Base-by-base conservation (phyloP, 2,113 vertebrate species). In the Hydropotes inermis region DNA sequence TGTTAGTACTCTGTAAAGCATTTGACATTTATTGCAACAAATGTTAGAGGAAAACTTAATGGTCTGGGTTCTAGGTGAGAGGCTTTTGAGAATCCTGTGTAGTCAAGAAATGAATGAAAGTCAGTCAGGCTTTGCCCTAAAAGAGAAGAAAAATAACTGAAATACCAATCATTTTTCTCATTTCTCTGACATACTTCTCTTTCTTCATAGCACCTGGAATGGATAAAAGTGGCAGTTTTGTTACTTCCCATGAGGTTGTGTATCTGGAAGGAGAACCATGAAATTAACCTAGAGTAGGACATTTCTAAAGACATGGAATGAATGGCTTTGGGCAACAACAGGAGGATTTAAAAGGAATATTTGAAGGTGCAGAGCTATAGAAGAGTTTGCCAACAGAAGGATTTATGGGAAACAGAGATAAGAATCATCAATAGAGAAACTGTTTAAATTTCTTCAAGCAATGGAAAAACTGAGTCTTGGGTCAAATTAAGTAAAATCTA, bases 171-270 rank as follows among this genome's bases (percentile, higher is more conserved):
- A n/a, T 96, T 92, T 93, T 82, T 36, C 28, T 96, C 30, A 86
- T 95, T 96, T 95, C n/a, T 90, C 95, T 98, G 91, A 96, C 93
- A 81, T 82, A 58, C 70, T 96, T 97, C 96, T 97, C 61, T 97
- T 96, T 97, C 87, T 95, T 95, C 94, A 39, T 95, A 98, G 96
- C 82, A 86, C 88, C 82, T 91, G 93, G 78, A 96, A 89, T 96
- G 92, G 79, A 96, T 67, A 81, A 50, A 93, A 67, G 27, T 87
- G 76, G 91, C 91, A 94, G 15, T 92, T 95, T 93, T 97, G 64
- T 98, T 89, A 96, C 91, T 95, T 96, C 85, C 43, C 47, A 47
- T 95, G 85, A 97, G 28, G n/a, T 78, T 97, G n/a, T 94, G 10
- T 95, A 57, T 88, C 64, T 97, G 90, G 88, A 97, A 70, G 97